These are phyloP conservation scores for Polyploca ridens DNA, from an alignment of 2,888 invertebrate species.

Conservation along the genomic window DNA sequence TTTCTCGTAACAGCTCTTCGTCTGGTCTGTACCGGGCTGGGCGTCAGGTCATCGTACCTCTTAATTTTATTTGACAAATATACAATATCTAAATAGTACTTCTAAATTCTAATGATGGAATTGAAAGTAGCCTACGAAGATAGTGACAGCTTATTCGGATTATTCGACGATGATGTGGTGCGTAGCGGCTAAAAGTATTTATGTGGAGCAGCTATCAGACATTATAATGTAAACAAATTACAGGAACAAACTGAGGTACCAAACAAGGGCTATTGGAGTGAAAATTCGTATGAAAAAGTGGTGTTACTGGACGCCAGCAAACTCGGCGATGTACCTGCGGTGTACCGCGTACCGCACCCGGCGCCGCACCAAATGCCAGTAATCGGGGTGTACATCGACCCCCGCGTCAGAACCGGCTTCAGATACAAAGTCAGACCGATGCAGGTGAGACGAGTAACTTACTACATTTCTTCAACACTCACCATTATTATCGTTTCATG, in stretches of 20 bases:
- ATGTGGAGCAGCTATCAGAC: constrained; percentile 20
- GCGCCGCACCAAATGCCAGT: constrained; percentile 87
- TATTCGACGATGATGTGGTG: constrained; percentile 3
- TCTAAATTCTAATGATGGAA: constrained; percentile 17
- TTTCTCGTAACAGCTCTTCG: constrained; percentile 33
- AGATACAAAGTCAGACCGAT: constrained; percentile 89
- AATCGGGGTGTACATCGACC: constrained; percentile 89
- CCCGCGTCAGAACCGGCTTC: constrained; percentile 89
- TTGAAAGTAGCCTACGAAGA: constrained; percentile 23
- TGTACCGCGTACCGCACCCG: constrained; percentile 85
- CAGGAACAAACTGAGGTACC: constrained; percentile 67
- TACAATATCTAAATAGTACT: background rate
- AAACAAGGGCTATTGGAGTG: constrained; percentile 62
- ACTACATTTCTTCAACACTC: constrained; percentile 43
- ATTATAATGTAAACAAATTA: constrained; percentile 31
- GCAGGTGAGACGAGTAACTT: constrained; percentile 79
- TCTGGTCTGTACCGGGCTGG: constrained; percentile 34
- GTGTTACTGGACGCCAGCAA: constrained; percentile 84
- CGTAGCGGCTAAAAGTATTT: constrained; percentile 2
- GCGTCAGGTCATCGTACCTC: constrained; percentile 48
- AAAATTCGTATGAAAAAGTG: constrained; percentile 58
- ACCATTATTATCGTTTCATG: constrained; percentile 43
- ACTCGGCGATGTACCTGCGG: constrained; percentile 87
- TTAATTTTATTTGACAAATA: constrained; percentile 19
- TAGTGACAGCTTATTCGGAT: background rate